These are phyloP conservation scores for Salvator merianae DNA, from an alignment of 2,113 vertebrate species.

Conservation along the genomic window DNA sequence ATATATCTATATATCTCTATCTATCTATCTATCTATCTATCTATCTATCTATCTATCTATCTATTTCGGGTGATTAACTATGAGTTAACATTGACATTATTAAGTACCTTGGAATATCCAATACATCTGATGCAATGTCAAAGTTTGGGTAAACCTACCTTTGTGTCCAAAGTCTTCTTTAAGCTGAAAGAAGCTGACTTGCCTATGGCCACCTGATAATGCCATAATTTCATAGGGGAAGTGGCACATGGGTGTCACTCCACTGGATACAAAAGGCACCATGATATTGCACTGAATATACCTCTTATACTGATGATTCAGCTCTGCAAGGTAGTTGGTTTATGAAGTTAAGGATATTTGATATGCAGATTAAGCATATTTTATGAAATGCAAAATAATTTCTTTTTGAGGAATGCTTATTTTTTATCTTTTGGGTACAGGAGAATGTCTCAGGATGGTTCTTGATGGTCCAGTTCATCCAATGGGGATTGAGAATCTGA, in stretches of 20 bases:
- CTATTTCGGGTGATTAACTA: too few relatives aligned
- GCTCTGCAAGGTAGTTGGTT: not conserved
- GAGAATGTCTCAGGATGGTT: slow-evolving; percentile 96
- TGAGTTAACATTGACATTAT: too few relatives aligned
- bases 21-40: too few relatives aligned
- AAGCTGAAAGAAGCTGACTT: not conserved
- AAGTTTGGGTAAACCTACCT: too few relatives aligned
- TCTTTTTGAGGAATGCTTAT: not conserved
- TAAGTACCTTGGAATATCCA: too few relatives aligned
- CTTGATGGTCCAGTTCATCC: slow-evolving; percentile 97
- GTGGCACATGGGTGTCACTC: not conserved
- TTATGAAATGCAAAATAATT: not conserved
- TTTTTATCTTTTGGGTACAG: slow-evolving; percentile 65
- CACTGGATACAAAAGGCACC: too few relatives aligned
- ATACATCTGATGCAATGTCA: too few relatives aligned
- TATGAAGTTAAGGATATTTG: not conserved
- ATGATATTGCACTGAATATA: not conserved
- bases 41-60: too few relatives aligned
- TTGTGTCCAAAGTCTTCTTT: not conserved
- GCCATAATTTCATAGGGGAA: not conserved
- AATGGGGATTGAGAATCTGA: slow-evolving; percentile 98
- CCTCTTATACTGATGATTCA: not conserved
- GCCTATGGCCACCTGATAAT: not conserved
- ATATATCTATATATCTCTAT: too few relatives aligned
- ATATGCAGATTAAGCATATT: not conserved